Conservation (phyloP, 2,797 vertebrate species). For the Notolepis coatsorum region DNA sequence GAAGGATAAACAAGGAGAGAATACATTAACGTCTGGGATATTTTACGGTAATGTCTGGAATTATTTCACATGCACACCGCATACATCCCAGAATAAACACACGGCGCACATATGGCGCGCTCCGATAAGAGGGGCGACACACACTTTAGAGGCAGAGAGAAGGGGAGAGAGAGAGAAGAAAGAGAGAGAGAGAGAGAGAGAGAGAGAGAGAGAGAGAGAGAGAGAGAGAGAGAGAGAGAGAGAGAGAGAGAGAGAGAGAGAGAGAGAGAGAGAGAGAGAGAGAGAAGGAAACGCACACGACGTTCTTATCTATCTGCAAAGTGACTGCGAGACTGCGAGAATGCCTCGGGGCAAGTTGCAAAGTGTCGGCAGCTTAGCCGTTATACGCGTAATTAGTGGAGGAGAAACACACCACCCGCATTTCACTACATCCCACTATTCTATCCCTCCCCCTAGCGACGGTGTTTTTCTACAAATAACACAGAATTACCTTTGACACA, state of each 20-base stretch:
- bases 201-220: too few species aligned
- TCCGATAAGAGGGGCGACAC: conserved; percentile 44
- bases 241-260: too few species aligned
- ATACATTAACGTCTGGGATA: conserved; percentile 27
- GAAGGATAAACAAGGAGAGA: conserved; percentile 1
- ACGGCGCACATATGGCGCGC: conserved; percentile 24
- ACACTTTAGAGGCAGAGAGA: too few species aligned
- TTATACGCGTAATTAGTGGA: conserved; percentile 42
- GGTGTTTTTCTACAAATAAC: conserved; percentile 7
- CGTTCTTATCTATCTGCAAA: conserved; percentile 30
- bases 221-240: too few species aligned
- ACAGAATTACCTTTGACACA: conserved; percentile 18
- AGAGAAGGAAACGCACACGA: conserved; percentile 2
- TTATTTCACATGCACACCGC: conserved; percentile 19
- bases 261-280: too few species aligned
- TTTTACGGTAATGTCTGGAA: neutral
- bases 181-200: too few species aligned
- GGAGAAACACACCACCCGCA: conserved; percentile 44
- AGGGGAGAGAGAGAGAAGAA: too few species aligned
- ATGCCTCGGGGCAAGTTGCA: conserved; percentile 16
- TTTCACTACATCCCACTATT: conserved; percentile 22
- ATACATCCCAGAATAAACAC: neutral
- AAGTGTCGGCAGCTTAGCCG: conserved; percentile 15
- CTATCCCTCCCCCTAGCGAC: neutral
- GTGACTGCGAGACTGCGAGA: conserved; percentile 24